Evolutionary conservation across 2,888 invertebrate genomes (phyloP), one percentile per base, ranked within the genome.

Genomic region (Agonopterix alstromeriana): DNA sequence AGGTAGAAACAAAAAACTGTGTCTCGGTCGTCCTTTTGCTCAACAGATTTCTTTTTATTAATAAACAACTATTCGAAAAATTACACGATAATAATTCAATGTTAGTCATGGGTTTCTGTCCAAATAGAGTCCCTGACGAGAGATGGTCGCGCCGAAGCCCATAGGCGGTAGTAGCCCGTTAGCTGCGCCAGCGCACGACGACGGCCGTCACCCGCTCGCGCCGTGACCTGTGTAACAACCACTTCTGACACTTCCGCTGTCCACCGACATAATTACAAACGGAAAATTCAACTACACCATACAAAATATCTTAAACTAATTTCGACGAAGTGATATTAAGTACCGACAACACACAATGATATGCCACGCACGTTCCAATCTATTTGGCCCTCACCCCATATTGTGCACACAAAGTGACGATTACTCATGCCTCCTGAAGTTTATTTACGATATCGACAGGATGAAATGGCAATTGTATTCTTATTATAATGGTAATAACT

Each of bases 401-500:
- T 80, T 81, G 83, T 78, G 80, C 82, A 77, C 82, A 84, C 81
- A 82, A 83, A 81, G 82, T 78, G 74, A 79, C 71, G 73, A 84
- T 85, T 85, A 85, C 82, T 84, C 85, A 85, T 83, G 67, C 73
- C 70, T 67, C 69, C 78, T 75, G 71, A 82, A 81, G 75, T 77
- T 77, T 82, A 83, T 86, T 82, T 84, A 85, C 73, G 84, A 27
- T 27, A 27, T 27, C 27, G 27, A 83, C 87, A 86, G 86, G 86
- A 87, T 84, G 85, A 84, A 83, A 84, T 84, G 82, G 84, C 82
- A 68, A 87, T 86, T 84, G 84, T 85, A 76, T 83, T 79, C 81
- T 77, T 63, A 27, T 27, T 27, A 69, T 77, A 79, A 82, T 83
- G 80, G 81, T 77, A 81, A 81, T 82, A 84, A 84, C 82, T 79